phyloP scores from a whole-genome alignment of 2,888 invertebrate genomes.

The Drosophila melanosoma region DNA sequence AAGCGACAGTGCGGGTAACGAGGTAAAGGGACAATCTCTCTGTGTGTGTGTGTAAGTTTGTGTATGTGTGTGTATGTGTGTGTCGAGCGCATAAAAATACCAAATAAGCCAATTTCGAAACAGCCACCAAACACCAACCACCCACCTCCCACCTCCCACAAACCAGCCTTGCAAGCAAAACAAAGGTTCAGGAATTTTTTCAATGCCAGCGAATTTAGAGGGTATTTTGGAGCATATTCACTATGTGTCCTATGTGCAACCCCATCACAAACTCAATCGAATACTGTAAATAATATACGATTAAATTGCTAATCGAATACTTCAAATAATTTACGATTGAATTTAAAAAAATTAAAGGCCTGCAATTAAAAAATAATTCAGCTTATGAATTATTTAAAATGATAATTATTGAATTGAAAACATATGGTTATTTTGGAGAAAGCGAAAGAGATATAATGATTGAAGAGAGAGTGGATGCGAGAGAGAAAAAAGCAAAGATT shows the following conservation, averaged over 20 bases:
- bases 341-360: neutral
- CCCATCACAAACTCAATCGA: neutral
- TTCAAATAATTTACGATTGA: neutral
- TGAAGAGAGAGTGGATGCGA: neutral
- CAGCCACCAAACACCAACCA: conserved; percentile 44
- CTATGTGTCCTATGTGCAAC: neutral
- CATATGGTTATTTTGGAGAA: neutral
- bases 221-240: conserved; percentile 12
- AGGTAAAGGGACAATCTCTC: conserved; percentile 9
- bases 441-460: neutral
- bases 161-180: conserved; percentile 1
- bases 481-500: neutral
- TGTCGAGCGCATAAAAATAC: conserved; percentile 71
- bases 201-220: conserved; percentile 40
- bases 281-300: neutral
- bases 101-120: conserved; percentile 79
- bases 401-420: neutral
- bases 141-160: conserved; percentile 12
- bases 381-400: neutral
- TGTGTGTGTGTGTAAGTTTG: conserved; percentile 15
- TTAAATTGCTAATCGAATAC: neutral
- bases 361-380: neutral
- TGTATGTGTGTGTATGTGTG: conserved; percentile 27
- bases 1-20: conserved; percentile 31
- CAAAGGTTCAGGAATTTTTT: conserved; percentile 40